Conservation (phyloP, 2,888 invertebrate species). For the Cheilosia variabilis region DNA sequence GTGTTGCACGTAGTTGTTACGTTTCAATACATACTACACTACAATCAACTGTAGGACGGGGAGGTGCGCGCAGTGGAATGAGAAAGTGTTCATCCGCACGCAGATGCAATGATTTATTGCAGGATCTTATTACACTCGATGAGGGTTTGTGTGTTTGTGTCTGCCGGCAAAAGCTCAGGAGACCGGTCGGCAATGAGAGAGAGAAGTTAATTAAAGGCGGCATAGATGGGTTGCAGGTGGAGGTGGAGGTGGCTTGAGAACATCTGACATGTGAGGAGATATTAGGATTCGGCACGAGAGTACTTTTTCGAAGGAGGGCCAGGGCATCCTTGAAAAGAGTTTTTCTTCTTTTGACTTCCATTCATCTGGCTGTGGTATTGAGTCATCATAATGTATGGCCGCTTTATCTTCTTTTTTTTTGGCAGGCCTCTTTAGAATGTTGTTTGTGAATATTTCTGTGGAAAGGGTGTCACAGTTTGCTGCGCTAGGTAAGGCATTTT, state of each 20-base stretch:
- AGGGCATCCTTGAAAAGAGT: slow-evolving; percentile 49
- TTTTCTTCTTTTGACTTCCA: slow-evolving; percentile 36
- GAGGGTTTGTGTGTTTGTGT: slow-evolving; percentile 24
- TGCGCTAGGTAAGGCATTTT: slow-evolving; percentile 44
- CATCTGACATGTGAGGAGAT: slow-evolving; percentile 66
- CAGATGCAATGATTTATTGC: slow-evolving; percentile 74
- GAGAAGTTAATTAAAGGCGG: slow-evolving; percentile 73
- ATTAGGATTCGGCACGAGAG: slow-evolving; percentile 69
- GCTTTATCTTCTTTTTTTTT: slow-evolving; percentile 48
- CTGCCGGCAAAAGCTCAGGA: slow-evolving; percentile 55
- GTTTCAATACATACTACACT: slow-evolving; percentile 45
- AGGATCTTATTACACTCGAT: slow-evolving; percentile 62
- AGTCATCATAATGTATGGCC: slow-evolving; percentile 45
- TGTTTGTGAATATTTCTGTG: slow-evolving; percentile 66
- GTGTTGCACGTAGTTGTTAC: slow-evolving; percentile 64
- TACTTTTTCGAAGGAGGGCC: background rate
- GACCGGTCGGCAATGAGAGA: slow-evolving; percentile 70
- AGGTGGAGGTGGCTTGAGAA: slow-evolving; percentile 11
- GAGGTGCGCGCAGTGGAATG: slow-evolving; percentile 7
- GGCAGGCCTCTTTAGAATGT: slow-evolving; percentile 51
- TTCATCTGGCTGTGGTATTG: slow-evolving; percentile 51
- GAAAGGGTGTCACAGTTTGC: slow-evolving; percentile 57
- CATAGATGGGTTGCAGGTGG: slow-evolving; percentile 10
- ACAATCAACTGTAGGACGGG: slow-evolving; percentile 1
- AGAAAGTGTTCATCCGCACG: slow-evolving; percentile 67